phyloP scores from a whole-genome alignment of 1,140 invertebrate species.

The Cotesia chilonis region DNA sequence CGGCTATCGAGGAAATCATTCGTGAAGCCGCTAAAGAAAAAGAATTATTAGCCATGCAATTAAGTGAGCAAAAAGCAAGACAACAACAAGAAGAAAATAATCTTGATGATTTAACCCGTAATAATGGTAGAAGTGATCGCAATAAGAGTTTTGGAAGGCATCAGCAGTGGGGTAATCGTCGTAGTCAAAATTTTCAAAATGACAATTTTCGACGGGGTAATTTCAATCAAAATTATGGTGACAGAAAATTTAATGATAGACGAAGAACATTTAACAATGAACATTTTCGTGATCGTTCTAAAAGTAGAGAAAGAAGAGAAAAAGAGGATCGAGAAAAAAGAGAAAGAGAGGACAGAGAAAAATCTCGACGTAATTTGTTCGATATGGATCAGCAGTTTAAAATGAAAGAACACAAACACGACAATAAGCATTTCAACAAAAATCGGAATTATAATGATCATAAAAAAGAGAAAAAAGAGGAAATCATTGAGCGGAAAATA shows the following conservation, averaged over 20 bases:
- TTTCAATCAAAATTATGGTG: constrained; percentile 32
- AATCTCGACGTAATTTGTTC: background rate
- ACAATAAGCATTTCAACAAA: constrained; percentile 24
- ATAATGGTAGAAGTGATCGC: constrained; percentile 6
- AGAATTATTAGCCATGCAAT: constrained; percentile 30
- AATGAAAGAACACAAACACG: constrained; percentile 7
- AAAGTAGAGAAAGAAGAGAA: constrained; percentile 29
- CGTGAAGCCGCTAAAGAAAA: constrained; percentile 59
- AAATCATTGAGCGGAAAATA: constrained; percentile 40
- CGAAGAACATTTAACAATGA: background rate
- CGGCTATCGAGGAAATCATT: constrained; percentile 64
- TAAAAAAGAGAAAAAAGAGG: constrained; percentile 30
- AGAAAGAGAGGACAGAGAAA: background rate
- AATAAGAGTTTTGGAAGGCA: constrained; percentile 7
- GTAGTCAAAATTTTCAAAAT: background rate
- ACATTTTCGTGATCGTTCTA: constrained; percentile 27
- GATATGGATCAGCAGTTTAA: background rate
- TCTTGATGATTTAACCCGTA: background rate
- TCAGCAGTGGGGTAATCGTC: constrained; percentile 5
- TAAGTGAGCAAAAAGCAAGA: background rate
- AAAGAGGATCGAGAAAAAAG: background rate
- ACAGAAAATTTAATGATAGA: background rate
- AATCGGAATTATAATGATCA: constrained; percentile 1
- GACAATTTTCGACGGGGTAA: background rate
- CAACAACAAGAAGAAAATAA: background rate